These are phyloP conservation scores for Scaptomyza graminum DNA, from an alignment of 1,140 invertebrate genomes.

Conservation along the genomic window DNA sequence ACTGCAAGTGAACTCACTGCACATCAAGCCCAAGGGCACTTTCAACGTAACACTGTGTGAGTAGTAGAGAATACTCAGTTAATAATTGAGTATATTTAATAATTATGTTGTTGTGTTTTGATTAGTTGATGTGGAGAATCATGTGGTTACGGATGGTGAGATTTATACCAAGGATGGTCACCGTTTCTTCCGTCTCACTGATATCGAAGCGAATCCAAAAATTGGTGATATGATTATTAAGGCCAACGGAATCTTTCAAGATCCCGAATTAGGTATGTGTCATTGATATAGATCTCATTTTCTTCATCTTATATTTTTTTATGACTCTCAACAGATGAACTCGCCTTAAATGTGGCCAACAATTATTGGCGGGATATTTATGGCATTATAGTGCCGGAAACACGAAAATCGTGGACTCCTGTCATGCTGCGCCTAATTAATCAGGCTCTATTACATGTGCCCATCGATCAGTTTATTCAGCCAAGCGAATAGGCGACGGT, in stretches of 20 bases:
- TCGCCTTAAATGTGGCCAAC: constrained; percentile 75
- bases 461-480: constrained; percentile 65
- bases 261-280: constrained; percentile 75
- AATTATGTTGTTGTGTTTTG: constrained; percentile 1
- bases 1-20: constrained; percentile 68
- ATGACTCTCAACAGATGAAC: constrained; percentile 53
- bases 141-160: constrained; percentile 51
- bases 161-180: constrained; percentile 61
- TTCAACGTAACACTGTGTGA: constrained; percentile 78
- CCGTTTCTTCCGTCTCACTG: constrained; percentile 55
- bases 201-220: constrained; percentile 63
- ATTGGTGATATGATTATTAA: constrained; percentile 69
- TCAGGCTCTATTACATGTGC: constrained; percentile 62
- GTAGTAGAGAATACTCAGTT: constrained; percentile 32
- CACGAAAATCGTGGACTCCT: constrained; percentile 70
- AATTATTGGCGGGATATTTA: constrained; percentile 82
- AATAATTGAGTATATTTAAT: background rate
- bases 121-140: constrained; percentile 65
- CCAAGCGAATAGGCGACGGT: background rate
- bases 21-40: constrained; percentile 71
- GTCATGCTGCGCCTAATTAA: constrained; percentile 66
- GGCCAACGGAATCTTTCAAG: constrained; percentile 76
- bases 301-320: background rate
- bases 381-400: constrained; percentile 74
- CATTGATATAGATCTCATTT: background rate